phyloP scores from a whole-genome alignment of 2,888 invertebrate species.

The Deilephila elpenor region DNA sequence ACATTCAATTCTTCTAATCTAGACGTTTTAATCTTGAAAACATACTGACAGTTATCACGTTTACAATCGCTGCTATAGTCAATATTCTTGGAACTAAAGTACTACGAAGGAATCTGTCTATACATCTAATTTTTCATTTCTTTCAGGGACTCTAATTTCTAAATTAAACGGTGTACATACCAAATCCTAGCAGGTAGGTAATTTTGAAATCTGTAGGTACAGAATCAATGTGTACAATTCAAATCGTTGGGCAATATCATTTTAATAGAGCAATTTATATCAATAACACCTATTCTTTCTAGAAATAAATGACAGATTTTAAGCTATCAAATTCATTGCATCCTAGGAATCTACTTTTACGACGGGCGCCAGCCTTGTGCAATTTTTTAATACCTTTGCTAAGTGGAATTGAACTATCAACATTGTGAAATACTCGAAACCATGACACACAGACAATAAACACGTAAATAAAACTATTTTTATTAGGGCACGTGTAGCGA shows the following conservation, averaged over 20 bases:
- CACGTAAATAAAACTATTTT: slow-evolving; percentile 18
- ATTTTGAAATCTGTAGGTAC: too few relatives aligned
- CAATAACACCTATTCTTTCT: too few relatives aligned
- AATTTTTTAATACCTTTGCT: neutral
- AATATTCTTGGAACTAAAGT: too few relatives aligned
- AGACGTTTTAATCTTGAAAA: slow-evolving; percentile 46
- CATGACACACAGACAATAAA: slow-evolving; percentile 12
- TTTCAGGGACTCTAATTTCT: too few relatives aligned
- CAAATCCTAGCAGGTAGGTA: too few relatives aligned
- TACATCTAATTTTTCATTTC: too few relatives aligned
- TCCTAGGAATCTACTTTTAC: neutral
- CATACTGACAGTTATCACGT: slow-evolving; percentile 29
- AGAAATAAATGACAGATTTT: neutral
- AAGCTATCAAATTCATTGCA: neutral
- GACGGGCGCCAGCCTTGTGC: neutral
- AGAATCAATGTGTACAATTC: too few relatives aligned
- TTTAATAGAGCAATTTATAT: too few relatives aligned
- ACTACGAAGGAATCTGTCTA: too few relatives aligned
- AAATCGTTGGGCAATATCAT: too few relatives aligned
- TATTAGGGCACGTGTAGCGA: neutral
- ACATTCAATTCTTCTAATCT: slow-evolving; percentile 45
- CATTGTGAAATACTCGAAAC: neutral
- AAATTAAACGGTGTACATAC: too few relatives aligned
- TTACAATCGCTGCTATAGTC: neutral
- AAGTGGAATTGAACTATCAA: neutral